Percentiles rank a stretch among this genome's conserved stretches.
phyloP scores from a whole-genome alignment of 2,113 vertebrate species.

The Festucalex cinctus region DNA sequence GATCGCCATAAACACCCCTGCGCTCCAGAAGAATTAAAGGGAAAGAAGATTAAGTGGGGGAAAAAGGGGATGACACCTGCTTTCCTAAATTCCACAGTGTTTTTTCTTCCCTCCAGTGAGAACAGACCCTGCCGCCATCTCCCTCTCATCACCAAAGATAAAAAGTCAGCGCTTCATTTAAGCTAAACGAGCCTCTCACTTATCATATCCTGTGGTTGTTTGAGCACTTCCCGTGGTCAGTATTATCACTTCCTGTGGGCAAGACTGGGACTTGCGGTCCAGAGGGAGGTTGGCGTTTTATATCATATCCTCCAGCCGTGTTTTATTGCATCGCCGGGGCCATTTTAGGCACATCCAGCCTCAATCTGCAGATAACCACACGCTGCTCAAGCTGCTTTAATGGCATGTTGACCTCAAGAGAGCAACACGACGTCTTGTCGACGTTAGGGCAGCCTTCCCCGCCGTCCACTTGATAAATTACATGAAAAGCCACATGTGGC shows the following conservation, averaged over 20 bases:
- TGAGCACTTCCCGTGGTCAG: conserved; percentile 63
- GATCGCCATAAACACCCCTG: background rate
- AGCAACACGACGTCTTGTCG: background rate
- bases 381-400: background rate
- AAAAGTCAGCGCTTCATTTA: conserved; percentile 54
- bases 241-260: conserved; percentile 67
- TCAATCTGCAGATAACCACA: background rate
- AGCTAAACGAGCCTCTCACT: conserved; percentile 45
- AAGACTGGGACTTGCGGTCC: conserved; percentile 42
- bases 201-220: conserved; percentile 53
- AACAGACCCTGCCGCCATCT: background rate
- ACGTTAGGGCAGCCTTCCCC: background rate
- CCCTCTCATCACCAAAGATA: conserved; percentile 29
- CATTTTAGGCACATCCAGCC: background rate
- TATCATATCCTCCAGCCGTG: conserved; percentile 12
- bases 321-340: conserved; percentile 7
- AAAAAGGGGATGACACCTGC: background rate
- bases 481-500: conserved; percentile 46
- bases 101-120: background rate
- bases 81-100: background rate
- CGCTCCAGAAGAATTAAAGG: background rate
- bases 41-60: background rate
- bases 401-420: conserved; percentile 5
- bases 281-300: conserved; percentile 12
- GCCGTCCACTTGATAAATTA: conserved; percentile 20